These are phyloP conservation scores for Phortica variegata DNA, from an alignment of 1,140 invertebrate genomes.

Conservation along the genomic window DNA sequence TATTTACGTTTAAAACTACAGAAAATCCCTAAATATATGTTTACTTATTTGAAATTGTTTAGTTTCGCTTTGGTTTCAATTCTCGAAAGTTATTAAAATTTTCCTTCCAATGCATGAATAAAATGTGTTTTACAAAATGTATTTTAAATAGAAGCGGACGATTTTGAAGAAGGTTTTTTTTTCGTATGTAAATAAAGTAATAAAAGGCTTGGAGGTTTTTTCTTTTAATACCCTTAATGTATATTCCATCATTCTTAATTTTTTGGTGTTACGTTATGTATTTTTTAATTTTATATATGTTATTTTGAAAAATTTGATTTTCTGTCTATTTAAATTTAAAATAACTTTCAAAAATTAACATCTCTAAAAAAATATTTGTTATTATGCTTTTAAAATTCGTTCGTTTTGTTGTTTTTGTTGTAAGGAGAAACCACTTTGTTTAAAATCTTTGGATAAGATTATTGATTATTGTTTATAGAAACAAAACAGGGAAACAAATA, in stretches of 20 bases:
- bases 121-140: not conserved
- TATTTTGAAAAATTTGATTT: too few relatives aligned
- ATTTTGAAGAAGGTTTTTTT: constrained; percentile 7
- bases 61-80: too few relatives aligned
- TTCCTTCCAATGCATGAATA: not conserved
- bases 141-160: constrained; percentile 1
- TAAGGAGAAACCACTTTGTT: constrained; percentile 31
- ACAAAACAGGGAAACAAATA: too few relatives aligned
- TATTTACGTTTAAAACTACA: not conserved
- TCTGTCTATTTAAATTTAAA: too few relatives aligned
- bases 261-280: too few relatives aligned
- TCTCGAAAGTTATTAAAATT: not conserved
- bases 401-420: constrained; percentile 13
- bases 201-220: constrained; percentile 35
- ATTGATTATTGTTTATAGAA: too few relatives aligned
- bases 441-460: too few relatives aligned
- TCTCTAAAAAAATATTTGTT: too few relatives aligned
- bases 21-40: not conserved
- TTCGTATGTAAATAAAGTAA: constrained; percentile 42
- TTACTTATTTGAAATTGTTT: not conserved
- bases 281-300: too few relatives aligned
- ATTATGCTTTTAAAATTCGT: constrained; percentile 37
- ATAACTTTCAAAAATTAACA: too few relatives aligned
- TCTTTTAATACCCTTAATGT: too few relatives aligned
- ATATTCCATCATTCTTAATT: too few relatives aligned